Conservation (phyloP, 2,888 invertebrate species). For the Microplitis deprimator region DNA sequence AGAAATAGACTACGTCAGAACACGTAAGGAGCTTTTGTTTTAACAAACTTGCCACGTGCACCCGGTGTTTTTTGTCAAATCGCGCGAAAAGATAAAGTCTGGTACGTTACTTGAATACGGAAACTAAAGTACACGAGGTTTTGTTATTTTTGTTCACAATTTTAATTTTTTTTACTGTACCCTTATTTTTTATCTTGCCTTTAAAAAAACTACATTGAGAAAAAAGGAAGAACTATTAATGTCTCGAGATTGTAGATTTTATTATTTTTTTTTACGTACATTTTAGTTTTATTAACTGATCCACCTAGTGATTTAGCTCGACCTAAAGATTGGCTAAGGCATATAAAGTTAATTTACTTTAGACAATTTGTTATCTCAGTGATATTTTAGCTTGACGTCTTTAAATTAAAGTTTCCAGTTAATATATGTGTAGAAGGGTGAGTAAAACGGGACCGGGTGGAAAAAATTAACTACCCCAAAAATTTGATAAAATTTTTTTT, state of each 20-base stretch:
- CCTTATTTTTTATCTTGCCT: constrained; percentile 3
- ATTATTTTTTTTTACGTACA: constrained; percentile 38
- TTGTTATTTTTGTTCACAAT: constrained; percentile 15
- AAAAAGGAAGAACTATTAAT: constrained; percentile 4
- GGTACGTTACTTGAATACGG: constrained; percentile 51
- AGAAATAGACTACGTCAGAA: constrained; percentile 8
- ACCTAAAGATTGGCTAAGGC: background rate
- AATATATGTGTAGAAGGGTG: too few relatives aligned
- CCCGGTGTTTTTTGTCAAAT: constrained; percentile 54
- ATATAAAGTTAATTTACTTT: background rate
- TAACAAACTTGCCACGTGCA: constrained; percentile 40
- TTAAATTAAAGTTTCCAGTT: too few relatives aligned
- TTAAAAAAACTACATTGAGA: background rate
- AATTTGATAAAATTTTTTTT: too few relatives aligned
- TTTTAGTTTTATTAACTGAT: constrained; percentile 13
- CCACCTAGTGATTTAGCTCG: background rate
- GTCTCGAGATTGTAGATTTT: constrained; percentile 31
- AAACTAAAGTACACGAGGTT: constrained; percentile 49
- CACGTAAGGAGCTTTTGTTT: constrained; percentile 49
- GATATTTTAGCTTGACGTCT: background rate
- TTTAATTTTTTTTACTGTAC: constrained; percentile 22
- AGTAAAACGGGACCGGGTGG: too few relatives aligned
- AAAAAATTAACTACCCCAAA: too few relatives aligned
- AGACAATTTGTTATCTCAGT: background rate
- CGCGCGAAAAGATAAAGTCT: constrained; percentile 60